Base-by-base conservation (phyloP, 2,797 vertebrate genomes). In the Lates japonicus region DNA sequence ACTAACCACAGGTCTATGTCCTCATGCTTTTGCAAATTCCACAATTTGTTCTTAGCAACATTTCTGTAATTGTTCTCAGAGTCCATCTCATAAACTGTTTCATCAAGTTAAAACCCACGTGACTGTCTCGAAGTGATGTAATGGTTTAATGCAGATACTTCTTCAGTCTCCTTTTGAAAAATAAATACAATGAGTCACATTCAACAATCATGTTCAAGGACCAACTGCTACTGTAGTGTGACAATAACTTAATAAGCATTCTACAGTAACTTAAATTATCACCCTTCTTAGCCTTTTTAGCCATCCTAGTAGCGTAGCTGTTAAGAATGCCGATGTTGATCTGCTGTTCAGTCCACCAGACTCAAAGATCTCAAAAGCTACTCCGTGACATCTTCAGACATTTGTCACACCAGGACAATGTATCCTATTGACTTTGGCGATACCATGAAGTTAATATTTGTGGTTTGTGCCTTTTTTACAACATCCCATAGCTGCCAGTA, bases 101-200 rank as follows among this genome's bases (percentile, higher is more conserved):
- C 37, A 65, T 60, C 57, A 61, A 17, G 44, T 61, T 60, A 39
- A 68, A 22, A 29, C 33, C n/a, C 35, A 22, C n/a, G 37, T 52
- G 37, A 44, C 39, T 46, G 41, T 67, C 41, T 54, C 19, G 41
- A 33, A 67, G 55, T 44, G 22, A 7, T 59, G 17, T 76, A 17
- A 55, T 57, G 33, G 5, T 39, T 37, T 41, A 61, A 46, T 46
- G 16, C 61, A 29, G n/a, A 44, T 33, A 33, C 25, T 14, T 54
- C 29, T 54, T 29, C 10, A 25, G 17, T 2, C 0, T 61, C 29
- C 8, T 31, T 9, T 39, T 39, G 11, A 49, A 19, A 22, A 46
- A 44, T 46, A 31, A 31, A 19, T 61, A 4, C 12, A 11, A 14
- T 25, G 37, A 25, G 11, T 31, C 29, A 17, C 14, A 57, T 57